Conservation (phyloP, 2,888 invertebrate genomes). For the Tortricodes alternella region DNA sequence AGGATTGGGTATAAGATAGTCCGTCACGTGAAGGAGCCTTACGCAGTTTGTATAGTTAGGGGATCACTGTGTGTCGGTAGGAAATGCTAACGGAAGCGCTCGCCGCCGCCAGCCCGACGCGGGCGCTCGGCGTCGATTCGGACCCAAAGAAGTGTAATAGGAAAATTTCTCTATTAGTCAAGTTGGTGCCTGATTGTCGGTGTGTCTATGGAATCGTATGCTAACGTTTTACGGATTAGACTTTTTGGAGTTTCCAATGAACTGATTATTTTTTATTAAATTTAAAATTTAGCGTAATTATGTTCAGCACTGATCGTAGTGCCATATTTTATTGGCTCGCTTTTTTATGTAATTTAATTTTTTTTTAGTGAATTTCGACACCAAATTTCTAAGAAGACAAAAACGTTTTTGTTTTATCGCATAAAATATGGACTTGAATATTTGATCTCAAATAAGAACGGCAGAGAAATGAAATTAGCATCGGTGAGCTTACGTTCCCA, state of each 20-base stretch:
- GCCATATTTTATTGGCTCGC: slow-evolving; percentile 80
- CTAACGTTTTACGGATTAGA: slow-evolving; percentile 50
- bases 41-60: slow-evolving; percentile 43
- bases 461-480: slow-evolving; percentile 46
- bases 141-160: slow-evolving; percentile 66
- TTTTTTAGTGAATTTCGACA: slow-evolving; percentile 76
- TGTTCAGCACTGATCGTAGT: slow-evolving; percentile 77
- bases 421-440: slow-evolving; percentile 67
- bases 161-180: slow-evolving; percentile 71
- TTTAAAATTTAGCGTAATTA: slow-evolving; percentile 71
- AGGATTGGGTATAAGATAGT: slow-evolving; percentile 41
- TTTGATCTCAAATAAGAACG: slow-evolving; percentile 74
- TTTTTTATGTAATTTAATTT: slow-evolving; percentile 63
- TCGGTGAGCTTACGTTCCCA: background rate
- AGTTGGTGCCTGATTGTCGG: slow-evolving; percentile 78
- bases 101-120: background rate
- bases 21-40: slow-evolving; percentile 46
- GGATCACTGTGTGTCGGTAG: too few relatives aligned
- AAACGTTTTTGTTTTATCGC: slow-evolving; percentile 59
- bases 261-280: slow-evolving; percentile 77
- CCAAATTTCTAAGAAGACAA: slow-evolving; percentile 77
- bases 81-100: too few relatives aligned
- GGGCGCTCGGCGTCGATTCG: slow-evolving; percentile 26
- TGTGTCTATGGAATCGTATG: slow-evolving; percentile 54
- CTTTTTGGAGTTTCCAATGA: slow-evolving; percentile 73